Evolutionary conservation across 2,113 vertebrate genomes (phyloP).

Genomic region (Elachura formosa): DNA sequence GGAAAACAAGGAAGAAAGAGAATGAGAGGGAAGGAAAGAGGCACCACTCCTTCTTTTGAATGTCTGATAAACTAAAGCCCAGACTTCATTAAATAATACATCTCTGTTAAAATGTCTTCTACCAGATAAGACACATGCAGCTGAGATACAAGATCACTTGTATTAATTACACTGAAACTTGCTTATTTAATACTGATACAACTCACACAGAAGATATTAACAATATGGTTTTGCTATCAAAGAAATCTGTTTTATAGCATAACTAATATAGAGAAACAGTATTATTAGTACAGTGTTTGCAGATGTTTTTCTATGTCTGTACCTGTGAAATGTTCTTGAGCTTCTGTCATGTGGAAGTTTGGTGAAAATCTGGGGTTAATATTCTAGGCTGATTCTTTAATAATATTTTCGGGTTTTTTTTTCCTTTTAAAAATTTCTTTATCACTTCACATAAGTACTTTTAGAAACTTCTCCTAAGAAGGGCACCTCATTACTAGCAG

Average conservation of each 20-base stretch:
- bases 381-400: neutral
- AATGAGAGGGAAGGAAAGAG: neutral
- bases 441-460: neutral
- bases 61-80: neutral
- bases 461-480: neutral
- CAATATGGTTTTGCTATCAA: neutral
- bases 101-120: neutral
- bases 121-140: neutral
- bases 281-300: neutral
- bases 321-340: neutral
- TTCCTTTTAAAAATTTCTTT: neutral
- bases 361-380: neutral
- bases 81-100: neutral
- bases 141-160: neutral
- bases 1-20: conserved; percentile 8
- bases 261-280: neutral
- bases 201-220: neutral
- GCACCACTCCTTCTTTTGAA: neutral
- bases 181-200: neutral
- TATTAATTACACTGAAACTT: neutral
- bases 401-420: neutral
- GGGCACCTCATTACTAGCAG: neutral
- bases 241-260: neutral
- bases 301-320: neutral
- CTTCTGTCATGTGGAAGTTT: neutral